A percentile compares a stretch with the other conserved stretches of the same genome.
These are phyloP conservation scores for Brachionus manjavacas DNA, from an alignment of 1,140 invertebrate species.

Conservation along the genomic window DNA sequence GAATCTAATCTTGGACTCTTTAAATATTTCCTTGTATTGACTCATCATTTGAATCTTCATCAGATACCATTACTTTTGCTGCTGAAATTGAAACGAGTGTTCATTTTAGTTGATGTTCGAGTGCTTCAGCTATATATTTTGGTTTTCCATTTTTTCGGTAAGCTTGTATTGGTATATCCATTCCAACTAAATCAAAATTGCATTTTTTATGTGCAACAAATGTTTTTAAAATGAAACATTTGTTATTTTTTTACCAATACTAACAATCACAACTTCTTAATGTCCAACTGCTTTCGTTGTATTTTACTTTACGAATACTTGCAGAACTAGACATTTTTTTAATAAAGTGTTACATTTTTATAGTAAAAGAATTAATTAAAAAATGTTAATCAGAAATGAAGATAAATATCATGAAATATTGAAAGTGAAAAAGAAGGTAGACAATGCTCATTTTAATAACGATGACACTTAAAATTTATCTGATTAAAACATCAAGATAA, in stretches of 20 bases:
- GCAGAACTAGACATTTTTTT: no score
- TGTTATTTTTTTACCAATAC: not conserved
- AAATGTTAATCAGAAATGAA: no score
- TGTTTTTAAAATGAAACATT: not conserved
- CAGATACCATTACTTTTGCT: not conserved
- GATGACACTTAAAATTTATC: no score
- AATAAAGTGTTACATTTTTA: no score
- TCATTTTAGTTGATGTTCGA: not conserved
- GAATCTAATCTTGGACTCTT: not conserved
- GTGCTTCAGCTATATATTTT: not conserved
- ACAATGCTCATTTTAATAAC: no score
- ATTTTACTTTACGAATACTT: not conserved
- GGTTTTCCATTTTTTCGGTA: not conserved
- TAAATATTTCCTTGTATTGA: not conserved
- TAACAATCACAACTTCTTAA: not conserved
- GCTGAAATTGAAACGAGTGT: not conserved
- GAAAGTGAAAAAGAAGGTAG: no score
- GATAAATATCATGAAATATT: no score
- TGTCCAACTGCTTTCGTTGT: not conserved
- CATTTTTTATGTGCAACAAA: not conserved
- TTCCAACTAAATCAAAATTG: not conserved
- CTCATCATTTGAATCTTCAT: not conserved
- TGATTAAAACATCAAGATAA: no score
- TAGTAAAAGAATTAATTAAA: no score
- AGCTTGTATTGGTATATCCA: not conserved